Evolutionary conservation across 2,113 vertebrate genomes (phyloP), one percentile per base, ranked within the genome.

Genomic region (Hippocampus zosterae): DNA sequence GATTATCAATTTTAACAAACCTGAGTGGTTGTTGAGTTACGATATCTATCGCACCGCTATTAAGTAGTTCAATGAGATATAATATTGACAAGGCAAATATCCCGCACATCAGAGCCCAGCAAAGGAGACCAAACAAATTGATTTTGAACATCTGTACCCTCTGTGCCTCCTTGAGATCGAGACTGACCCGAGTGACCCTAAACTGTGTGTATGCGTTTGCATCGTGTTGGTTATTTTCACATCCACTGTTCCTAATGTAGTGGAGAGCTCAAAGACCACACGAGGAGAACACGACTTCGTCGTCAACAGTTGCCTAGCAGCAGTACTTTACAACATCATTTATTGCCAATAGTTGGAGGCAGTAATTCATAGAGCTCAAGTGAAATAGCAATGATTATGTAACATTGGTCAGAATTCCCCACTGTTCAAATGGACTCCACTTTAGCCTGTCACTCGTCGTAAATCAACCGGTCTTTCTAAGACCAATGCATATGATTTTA

Each of bases 211-310:
- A 79, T 75, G 61, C 82, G 63, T 77, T 67, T 78, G 66, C 66
- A 72, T 56, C 67, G 67, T 59, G 71, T 67, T 79, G 71, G 79
- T 73, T 79, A 64, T 87, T 86, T 81, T 65, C 77, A 83, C 79
- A 81, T 71, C 69, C 69, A 82, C 80, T 75, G 70, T 72, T 81
- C 73, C 69, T 74, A 71, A 69, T 85, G 29, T 48, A 77, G 70
- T 25, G 64, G 61, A 81, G 56, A 73, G 76, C 84, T 84, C 80
- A 81, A 53, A 37, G 88, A 88, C 88, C 88, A 90, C 88, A 88
- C 87, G 76, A 88, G 85, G 78, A 77, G 88, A 85, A 87, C 69
- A 87, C 72, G 84, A 74, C 70, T 74, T 85, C 79, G 61, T 74
- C 77, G 76, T 74, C 78, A 75, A 71, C 71, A 77, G 63, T 70